Percentiles rank a stretch among this genome's conserved stretches.
phyloP scores from a whole-genome alignment of 2,797 vertebrate species.

The Diplodus sargus region DNA sequence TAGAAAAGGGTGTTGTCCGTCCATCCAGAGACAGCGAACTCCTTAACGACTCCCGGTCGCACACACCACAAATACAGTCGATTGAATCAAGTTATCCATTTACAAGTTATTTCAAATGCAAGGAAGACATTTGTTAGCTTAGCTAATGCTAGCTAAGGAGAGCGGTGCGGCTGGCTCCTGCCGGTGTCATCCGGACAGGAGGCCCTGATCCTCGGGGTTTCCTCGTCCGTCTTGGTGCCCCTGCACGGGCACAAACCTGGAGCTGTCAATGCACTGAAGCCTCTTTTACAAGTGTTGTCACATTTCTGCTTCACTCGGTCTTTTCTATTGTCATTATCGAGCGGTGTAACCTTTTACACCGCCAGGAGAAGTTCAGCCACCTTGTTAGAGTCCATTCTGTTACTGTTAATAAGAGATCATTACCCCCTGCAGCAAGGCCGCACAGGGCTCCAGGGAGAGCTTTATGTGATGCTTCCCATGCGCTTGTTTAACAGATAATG shows the following conservation, averaged over 20 bases:
- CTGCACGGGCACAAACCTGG: conserved; percentile 60
- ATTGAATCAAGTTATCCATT: conserved; percentile 62
- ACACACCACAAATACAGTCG: conserved; percentile 42
- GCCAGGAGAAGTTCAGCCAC: conserved; percentile 36
- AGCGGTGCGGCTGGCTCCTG: conserved; percentile 51
- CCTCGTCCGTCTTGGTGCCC: conserved; percentile 66
- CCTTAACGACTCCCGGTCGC: conserved; percentile 54
- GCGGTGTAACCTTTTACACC: conserved; percentile 38
- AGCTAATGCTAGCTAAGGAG: conserved; percentile 74
- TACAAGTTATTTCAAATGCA: conserved; percentile 46
- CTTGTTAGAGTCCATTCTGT: conserved; percentile 64
- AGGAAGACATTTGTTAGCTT: conserved; percentile 75
- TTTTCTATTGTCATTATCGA: conserved; percentile 45
- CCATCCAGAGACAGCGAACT: conserved; percentile 60
- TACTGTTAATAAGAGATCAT: conserved; percentile 58
- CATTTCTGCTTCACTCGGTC: conserved; percentile 70
- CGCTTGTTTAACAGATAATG: conserved; percentile 64
- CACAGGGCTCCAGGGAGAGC: conserved; percentile 61
- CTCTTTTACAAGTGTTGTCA: conserved; percentile 65
- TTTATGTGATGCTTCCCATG: conserved; percentile 58
- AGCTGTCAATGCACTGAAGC: conserved; percentile 68
- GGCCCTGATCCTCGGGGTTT: conserved; percentile 85
- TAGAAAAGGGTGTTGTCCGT: conserved; percentile 48
- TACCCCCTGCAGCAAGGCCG: conserved; percentile 62
- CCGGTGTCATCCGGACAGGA: conserved; percentile 77